Base-by-base conservation (phyloP, 2,888 invertebrate species). In the Geophilus truncorum region DNA sequence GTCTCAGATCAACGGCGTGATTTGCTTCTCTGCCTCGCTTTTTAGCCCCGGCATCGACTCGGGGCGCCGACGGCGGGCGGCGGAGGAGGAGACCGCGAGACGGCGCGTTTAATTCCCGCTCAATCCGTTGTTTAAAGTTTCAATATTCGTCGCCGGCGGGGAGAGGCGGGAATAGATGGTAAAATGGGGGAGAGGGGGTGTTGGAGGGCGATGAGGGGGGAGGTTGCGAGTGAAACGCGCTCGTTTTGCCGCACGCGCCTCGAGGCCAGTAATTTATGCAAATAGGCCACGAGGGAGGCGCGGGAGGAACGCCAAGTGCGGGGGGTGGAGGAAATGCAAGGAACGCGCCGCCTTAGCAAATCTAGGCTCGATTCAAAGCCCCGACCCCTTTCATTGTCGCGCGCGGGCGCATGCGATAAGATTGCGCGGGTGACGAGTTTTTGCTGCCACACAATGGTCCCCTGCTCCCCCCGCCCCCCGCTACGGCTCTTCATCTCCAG, bases 51-150 rank as follows among this genome's bases (percentile, higher is more conserved):
- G n/a, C 12, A 18, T 62, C 4, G 62, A 25, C 25, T 62, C 62
- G 62, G 28, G 25, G 62, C 62, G 62, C 62, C 62, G 23, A 25
- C 23, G 62, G 62, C 10, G 62, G 25, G 28, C 45, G 45, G n/a
- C n/a, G 18, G 45, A 18, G 45, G 12, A 9, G 62, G 28, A n/a
- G 62, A 23, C 23, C 62, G 3, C 23, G 23, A 2, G 9, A 28
- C 62, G 62, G 62, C 62, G 25, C 62, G 62, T 62, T 62, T 62
- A 62, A 62, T 62, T 62, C 62, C 62, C 62, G 62, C 62, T 62
- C 62, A 62, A 62, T 62, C 62, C 62, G 62, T 62, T 62, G 62
- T 62, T 62, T 62, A 62, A 62, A 62, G 62, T 62, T 62, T 62
- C 62, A 62, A 62, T 62, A 62, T 62, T 62, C 62, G 62, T 62